These are phyloP conservation scores for Archaeoteleia sp. DNA, from an alignment of 2,888 invertebrate genomes.

Conservation along the genomic window DNA sequence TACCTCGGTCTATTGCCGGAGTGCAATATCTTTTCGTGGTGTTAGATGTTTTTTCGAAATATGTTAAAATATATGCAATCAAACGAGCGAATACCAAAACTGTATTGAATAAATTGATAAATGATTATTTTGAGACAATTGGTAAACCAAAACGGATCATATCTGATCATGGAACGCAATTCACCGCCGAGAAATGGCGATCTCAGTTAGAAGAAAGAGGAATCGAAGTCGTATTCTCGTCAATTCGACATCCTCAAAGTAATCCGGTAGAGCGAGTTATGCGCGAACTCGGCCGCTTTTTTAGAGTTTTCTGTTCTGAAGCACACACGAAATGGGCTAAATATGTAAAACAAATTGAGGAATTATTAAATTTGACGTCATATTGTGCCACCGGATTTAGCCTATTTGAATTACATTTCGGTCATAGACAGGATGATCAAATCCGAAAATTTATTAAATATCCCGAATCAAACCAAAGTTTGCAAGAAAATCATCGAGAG, in stretches of 20 bases:
- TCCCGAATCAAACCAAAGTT: too few relatives aligned
- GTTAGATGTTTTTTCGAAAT: conserved; percentile 19
- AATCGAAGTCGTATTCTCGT: not conserved
- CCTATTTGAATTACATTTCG: not conserved
- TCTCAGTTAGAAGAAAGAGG: not conserved
- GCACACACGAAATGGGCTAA: not conserved
- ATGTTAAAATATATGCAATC: conserved; percentile 7
- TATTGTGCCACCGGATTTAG: not conserved
- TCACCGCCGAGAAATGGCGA: not conserved
- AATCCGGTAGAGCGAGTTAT: not conserved
- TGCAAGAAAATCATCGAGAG: too few relatives aligned
- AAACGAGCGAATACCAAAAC: conserved; percentile 2
- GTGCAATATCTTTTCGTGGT: conserved; percentile 14
- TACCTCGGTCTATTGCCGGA: conserved; percentile 5
- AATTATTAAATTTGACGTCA: not conserved
- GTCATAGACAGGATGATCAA: not conserved
- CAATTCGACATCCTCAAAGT: not conserved
- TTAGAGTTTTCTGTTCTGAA: not conserved
- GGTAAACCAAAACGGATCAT: conserved; percentile 11
- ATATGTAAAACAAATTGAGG: not conserved
- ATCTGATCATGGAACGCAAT: conserved; percentile 22
- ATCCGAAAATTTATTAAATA: not conserved
- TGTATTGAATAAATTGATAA: not conserved
- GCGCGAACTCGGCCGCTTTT: not conserved
- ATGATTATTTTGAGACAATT: conserved; percentile 8